A percentile compares a stretch with the other conserved stretches of the same genome.
Evolutionary conservation across 2,113 vertebrate genomes (phyloP).

Genomic region (Microtus richardsoni): DNA sequence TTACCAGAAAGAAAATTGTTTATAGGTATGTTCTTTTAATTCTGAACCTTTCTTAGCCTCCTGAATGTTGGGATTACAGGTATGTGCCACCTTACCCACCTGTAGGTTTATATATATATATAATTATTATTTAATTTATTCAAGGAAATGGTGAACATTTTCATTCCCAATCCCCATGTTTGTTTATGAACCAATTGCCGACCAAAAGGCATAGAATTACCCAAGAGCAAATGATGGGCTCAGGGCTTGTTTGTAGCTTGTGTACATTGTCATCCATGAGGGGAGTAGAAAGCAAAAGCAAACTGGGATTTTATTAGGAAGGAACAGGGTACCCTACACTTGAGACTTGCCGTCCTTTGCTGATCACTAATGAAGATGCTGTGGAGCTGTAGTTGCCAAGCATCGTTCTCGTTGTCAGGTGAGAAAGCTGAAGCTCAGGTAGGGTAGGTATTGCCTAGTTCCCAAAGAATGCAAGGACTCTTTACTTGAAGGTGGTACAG

Average conservation of each 20-base stretch:
- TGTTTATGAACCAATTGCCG: background rate
- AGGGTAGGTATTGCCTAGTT: background rate
- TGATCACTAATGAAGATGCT: background rate
- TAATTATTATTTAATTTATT: background rate
- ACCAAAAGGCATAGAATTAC: background rate
- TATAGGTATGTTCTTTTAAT: background rate
- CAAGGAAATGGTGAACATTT: background rate
- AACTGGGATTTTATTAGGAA: slow-evolving; percentile 26
- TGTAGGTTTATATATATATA: background rate
- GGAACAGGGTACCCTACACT: background rate
- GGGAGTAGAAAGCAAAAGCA: background rate
- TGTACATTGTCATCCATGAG: background rate
- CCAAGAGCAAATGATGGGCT: background rate
- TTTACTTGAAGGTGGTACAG: background rate
- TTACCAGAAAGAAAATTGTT: background rate
- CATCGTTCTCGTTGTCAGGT: slow-evolving; percentile 5
- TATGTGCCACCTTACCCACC: background rate
- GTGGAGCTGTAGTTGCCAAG: background rate
- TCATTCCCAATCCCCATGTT: background rate
- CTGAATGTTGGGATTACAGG: background rate
- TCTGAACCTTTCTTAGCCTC: background rate
- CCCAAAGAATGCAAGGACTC: background rate
- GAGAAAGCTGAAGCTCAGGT: slow-evolving; percentile 19
- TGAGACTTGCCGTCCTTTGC: slow-evolving; percentile 1
- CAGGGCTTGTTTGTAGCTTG: background rate